Percentiles rank a stretch among this genome's conserved stretches.
Conservation (phyloP, 1,140 invertebrate genomes). For the Nasonia giraulti region DNA sequence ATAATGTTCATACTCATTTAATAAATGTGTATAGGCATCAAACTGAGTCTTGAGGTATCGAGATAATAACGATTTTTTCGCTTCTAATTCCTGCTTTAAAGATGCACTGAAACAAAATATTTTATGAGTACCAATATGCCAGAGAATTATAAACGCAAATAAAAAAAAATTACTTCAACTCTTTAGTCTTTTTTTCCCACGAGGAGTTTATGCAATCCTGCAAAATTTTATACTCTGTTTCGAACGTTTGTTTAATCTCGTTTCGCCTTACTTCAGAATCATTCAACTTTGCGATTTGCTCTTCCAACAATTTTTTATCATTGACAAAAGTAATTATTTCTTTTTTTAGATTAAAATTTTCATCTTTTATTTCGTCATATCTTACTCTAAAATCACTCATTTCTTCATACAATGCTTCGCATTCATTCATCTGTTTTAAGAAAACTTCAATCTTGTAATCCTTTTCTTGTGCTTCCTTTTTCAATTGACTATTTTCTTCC, state of each 20-base stretch:
- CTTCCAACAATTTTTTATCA: slow-evolving; percentile 5
- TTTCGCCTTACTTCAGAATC: background rate
- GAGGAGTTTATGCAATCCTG: slow-evolving; percentile 35
- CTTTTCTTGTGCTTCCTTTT: slow-evolving; percentile 28
- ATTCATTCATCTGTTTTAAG: background rate
- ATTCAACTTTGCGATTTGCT: background rate
- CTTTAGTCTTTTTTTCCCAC: slow-evolving; percentile 27
- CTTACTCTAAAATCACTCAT: slow-evolving; percentile 9
- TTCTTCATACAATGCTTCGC: background rate
- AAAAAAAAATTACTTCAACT: slow-evolving; percentile 42
- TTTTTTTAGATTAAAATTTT: slow-evolving; percentile 38
- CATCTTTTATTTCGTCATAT: slow-evolving; percentile 35
- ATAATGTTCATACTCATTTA: slow-evolving; percentile 38
- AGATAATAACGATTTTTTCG: slow-evolving; percentile 30
- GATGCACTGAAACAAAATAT: slow-evolving; percentile 17
- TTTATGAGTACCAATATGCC: background rate
- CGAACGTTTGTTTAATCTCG: slow-evolving; percentile 30
- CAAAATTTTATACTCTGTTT: slow-evolving; percentile 37
- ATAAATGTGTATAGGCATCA: background rate
- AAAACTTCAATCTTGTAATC: slow-evolving; percentile 24
- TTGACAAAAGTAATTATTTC: background rate
- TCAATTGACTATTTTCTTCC: slow-evolving; percentile 10
- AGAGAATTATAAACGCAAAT: slow-evolving; percentile 12
- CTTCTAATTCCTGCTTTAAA: background rate
- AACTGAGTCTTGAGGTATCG: slow-evolving; percentile 13